Evolutionary conservation across 2,888 invertebrate species (phyloP).

Genomic region (Pandemis heparana): DNA sequence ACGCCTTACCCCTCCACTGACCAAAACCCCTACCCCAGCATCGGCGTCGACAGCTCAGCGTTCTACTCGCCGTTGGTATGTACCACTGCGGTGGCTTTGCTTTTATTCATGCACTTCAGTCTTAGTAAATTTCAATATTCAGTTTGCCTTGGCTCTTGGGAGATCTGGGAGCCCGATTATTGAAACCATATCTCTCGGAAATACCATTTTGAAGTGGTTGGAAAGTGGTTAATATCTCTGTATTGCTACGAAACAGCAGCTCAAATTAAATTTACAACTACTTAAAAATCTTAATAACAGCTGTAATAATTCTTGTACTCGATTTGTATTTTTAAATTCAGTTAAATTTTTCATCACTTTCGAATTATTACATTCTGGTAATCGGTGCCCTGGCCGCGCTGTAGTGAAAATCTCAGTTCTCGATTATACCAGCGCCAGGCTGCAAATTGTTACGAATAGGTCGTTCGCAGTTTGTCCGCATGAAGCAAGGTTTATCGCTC

Average conservation of each 20-base stretch:
- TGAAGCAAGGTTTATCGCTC: slow-evolving; percentile 79
- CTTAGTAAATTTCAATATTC: slow-evolving; percentile 1
- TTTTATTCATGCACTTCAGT: neutral
- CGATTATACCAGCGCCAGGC: slow-evolving; percentile 46
- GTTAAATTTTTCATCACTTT: too few species aligned
- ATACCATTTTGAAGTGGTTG: too few species aligned
- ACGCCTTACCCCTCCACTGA: slow-evolving; percentile 96
- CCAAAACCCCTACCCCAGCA: slow-evolving; percentile 96
- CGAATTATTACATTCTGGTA: too few species aligned
- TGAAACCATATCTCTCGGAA: too few species aligned
- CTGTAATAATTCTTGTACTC: too few species aligned
- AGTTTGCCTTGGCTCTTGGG: slow-evolving; percentile 52
- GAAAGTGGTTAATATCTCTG: too few species aligned
- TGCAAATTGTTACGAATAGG: slow-evolving; percentile 80
- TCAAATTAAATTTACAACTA: too few species aligned
- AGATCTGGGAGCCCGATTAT: neutral
- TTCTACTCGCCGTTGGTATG: slow-evolving; percentile 98
- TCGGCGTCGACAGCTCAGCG: slow-evolving; percentile 96
- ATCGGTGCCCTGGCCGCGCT: neutral
- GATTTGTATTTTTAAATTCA: too few species aligned
- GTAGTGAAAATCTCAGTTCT: slow-evolving; percentile 25
- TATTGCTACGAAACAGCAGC: too few species aligned
- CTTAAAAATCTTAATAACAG: too few species aligned
- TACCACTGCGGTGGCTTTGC: slow-evolving; percentile 53
- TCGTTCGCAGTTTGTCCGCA: slow-evolving; percentile 74